Conservation (phyloP, 2,113 vertebrate species). For the Eclectus roratus region DNA sequence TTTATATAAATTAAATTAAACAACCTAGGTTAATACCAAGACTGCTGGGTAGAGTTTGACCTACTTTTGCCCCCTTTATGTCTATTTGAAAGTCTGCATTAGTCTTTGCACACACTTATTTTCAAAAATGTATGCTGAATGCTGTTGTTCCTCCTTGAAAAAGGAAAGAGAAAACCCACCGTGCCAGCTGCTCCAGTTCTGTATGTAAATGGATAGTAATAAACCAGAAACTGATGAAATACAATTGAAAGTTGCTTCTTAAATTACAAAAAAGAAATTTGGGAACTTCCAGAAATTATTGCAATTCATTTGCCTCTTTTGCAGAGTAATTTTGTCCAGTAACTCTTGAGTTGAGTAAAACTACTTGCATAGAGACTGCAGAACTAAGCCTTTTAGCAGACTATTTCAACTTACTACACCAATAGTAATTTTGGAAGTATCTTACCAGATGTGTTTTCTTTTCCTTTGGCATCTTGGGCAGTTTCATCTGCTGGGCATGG, state of each 20-base stretch:
- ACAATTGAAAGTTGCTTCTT: neutral
- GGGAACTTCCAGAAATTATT: neutral
- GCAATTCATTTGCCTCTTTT: neutral
- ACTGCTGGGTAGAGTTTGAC: neutral
- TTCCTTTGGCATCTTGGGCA: constrained; percentile 44
- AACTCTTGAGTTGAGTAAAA: neutral
- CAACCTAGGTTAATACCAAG: neutral
- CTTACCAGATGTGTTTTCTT: constrained; percentile 79
- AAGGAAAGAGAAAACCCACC: neutral
- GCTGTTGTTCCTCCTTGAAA: neutral
- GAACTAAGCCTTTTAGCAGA: neutral
- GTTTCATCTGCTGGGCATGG: constrained; percentile 55
- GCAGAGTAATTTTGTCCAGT: neutral
- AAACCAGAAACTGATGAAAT: neutral
- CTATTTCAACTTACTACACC: neutral
- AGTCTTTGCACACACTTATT: neutral
- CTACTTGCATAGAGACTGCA: neutral
- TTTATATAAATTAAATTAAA: neutral
- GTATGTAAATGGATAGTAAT: neutral
- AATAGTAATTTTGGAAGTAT: neutral
- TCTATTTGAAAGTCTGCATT: neutral
- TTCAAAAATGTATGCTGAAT: neutral
- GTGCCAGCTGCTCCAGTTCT: neutral
- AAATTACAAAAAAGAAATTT: neutral
- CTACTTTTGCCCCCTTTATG: neutral